Conservation (phyloP, 2,888 invertebrate species). For the Argynnis bischoffii region DNA sequence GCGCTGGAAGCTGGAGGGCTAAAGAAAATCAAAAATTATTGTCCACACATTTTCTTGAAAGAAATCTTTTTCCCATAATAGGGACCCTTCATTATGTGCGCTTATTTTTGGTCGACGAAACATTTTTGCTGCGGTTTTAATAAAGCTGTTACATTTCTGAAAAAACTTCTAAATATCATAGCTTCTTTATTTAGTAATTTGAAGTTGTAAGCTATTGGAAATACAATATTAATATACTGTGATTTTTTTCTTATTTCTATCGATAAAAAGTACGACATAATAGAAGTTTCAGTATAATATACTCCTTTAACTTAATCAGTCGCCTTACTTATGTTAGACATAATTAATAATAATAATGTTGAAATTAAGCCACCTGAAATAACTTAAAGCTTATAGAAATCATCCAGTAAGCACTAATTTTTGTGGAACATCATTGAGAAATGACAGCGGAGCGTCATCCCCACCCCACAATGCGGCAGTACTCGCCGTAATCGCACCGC, state of each 20-base stretch:
- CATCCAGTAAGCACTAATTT: slow-evolving; percentile 34
- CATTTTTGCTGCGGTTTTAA: slow-evolving; percentile 35
- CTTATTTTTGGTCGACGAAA: slow-evolving; percentile 37
- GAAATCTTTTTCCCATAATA: slow-evolving; percentile 51
- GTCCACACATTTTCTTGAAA: slow-evolving; percentile 64
- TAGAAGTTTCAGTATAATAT: no score
- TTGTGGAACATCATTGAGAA: slow-evolving; percentile 31
- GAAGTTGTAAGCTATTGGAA: no score
- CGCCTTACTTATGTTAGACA: no score
- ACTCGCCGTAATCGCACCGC: slow-evolving; percentile 46
- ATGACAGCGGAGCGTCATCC: slow-evolving; percentile 40
- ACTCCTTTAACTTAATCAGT: no score
- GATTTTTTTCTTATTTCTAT: no score
- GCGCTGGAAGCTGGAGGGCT: slow-evolving; percentile 46
- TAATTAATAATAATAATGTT: not conserved
- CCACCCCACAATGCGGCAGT: slow-evolving; percentile 43
- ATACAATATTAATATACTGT: no score
- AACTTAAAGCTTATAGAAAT: slow-evolving; percentile 28
- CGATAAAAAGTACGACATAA: no score
- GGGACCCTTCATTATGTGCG: slow-evolving; percentile 41
- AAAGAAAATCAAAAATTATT: slow-evolving; percentile 74
- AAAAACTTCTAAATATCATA: not conserved
- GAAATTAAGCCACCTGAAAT: slow-evolving; percentile 12
- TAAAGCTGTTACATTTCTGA: slow-evolving; percentile 21
- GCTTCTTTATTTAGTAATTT: no score